These are phyloP conservation scores for Caenorhabditis sinica DNA, from an alignment of 2,888 invertebrate genomes.

Conservation along the genomic window DNA sequence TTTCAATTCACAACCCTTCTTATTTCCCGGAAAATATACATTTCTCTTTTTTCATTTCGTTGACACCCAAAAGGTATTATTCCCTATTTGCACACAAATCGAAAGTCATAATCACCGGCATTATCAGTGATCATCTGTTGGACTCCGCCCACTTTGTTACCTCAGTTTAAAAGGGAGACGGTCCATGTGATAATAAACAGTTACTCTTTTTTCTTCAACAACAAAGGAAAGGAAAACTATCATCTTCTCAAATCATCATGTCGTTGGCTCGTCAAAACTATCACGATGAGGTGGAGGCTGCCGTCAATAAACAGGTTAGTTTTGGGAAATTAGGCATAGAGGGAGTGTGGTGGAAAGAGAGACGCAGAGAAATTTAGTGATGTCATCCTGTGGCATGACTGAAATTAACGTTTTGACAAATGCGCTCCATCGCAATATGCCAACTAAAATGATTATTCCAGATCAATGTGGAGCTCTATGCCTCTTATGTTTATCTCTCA, in stretches of 20 bases:
- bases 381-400: not conserved
- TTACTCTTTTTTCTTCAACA: constrained; percentile 2
- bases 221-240: not conserved
- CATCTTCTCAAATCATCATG: constrained; percentile 21
- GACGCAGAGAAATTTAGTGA: not conserved
- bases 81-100: constrained; percentile 5
- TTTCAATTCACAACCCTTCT: too few relatives aligned
- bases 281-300: constrained; percentile 80
- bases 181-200: constrained; percentile 24
- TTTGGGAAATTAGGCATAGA: constrained; percentile 10
- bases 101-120: constrained; percentile 1
- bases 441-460: too few relatives aligned
- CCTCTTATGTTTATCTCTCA: constrained; percentile 89
- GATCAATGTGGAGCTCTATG: constrained; percentile 89
- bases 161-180: constrained; percentile 5
- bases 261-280: constrained; percentile 81
- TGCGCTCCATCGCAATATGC: not conserved
- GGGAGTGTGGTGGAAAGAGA: not conserved
- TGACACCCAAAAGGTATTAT: constrained; percentile 2
- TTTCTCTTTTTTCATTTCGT: not conserved
- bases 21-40: too few relatives aligned
- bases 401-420: not conserved
- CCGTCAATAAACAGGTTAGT: constrained; percentile 82
- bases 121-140: constrained; percentile 17
- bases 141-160: constrained; percentile 4